These are phyloP conservation scores for Lagodon rhomboides DNA, from an alignment of 2,797 vertebrate genomes.

Conservation along the genomic window DNA sequence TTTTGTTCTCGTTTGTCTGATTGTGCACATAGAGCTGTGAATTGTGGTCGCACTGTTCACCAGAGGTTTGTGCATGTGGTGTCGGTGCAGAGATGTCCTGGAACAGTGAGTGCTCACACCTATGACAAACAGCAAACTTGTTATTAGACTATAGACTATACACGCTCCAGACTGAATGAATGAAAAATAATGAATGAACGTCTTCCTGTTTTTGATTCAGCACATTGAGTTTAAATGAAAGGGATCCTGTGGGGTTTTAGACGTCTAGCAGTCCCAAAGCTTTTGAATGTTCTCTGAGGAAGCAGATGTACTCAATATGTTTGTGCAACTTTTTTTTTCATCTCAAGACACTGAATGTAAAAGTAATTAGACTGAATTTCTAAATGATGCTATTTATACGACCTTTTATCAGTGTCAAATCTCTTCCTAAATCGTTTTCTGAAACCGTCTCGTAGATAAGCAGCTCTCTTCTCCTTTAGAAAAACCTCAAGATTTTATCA, in stretches of 20 bases:
- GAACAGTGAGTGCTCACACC: background rate
- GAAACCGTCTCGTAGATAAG: background rate
- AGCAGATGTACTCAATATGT: background rate
- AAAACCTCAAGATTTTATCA: conserved; percentile 49
- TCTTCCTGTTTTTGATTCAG: background rate
- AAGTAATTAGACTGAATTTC: background rate
- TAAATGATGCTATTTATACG: background rate
- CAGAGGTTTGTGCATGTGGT: background rate
- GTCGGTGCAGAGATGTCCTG: background rate
- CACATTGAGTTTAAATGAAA: background rate
- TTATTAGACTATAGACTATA: no score
- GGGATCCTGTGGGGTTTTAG: background rate
- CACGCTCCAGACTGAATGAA: background rate
- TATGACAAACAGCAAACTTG: background rate
- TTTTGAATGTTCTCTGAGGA: background rate
- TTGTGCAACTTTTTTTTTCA: background rate
- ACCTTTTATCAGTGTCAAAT: conserved; percentile 43
- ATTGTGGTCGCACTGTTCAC: background rate
- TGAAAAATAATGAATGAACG: conserved; percentile 16
- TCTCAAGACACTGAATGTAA: background rate
- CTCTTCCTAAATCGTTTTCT: conserved; percentile 11
- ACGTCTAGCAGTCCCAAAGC: background rate
- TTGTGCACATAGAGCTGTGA: background rate
- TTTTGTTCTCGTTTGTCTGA: background rate
- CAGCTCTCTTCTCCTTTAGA: background rate